Evolutionary conservation across 2,113 vertebrate species (phyloP).

Genomic region (Rhineura floridana): DNA sequence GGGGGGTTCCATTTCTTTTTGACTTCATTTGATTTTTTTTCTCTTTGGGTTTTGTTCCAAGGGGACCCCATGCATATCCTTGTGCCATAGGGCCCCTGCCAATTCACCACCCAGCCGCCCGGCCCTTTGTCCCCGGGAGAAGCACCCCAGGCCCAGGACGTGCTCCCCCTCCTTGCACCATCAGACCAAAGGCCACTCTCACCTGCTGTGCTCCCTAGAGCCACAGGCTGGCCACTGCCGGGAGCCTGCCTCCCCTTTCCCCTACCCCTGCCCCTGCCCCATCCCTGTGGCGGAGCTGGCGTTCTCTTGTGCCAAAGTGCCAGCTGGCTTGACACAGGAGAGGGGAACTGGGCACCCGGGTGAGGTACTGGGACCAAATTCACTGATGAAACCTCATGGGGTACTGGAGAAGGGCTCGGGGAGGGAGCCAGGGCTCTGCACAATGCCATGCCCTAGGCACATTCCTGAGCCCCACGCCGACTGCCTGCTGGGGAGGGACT

Average conservation of each 20-base stretch:
- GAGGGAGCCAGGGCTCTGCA: constrained; percentile 8
- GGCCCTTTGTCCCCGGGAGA: neutral
- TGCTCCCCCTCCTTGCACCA: neutral
- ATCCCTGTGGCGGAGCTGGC: constrained; percentile 34
- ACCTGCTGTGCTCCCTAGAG: constrained; percentile 15
- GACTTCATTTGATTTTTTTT: constrained; percentile 5
- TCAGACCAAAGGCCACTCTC: constrained; percentile 28
- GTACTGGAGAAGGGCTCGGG: constrained; percentile 34
- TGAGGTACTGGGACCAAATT: constrained; percentile 67
- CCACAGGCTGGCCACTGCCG: constrained; percentile 6
- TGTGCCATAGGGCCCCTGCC: constrained; percentile 11
- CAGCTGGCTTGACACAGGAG: neutral
- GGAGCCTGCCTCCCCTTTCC: constrained; percentile 19
- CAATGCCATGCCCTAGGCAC: neutral
- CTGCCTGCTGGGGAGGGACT: neutral
- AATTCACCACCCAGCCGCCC: neutral
- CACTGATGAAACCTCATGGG: constrained; percentile 63
- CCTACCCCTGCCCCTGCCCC: neutral
- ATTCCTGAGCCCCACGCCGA: constrained; percentile 9
- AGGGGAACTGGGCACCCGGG: constrained; percentile 40
- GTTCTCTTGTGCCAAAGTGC: constrained; percentile 58
- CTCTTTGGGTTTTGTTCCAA: constrained; percentile 46
- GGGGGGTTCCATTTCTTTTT: constrained; percentile 7
- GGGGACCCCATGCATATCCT: constrained; percentile 58
- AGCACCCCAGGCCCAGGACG: neutral